A percentile compares a stretch with the other conserved stretches of the same genome.
phyloP scores from a whole-genome alignment of 2,888 invertebrate genomes.

The Eristalinus sepulchralis region DNA sequence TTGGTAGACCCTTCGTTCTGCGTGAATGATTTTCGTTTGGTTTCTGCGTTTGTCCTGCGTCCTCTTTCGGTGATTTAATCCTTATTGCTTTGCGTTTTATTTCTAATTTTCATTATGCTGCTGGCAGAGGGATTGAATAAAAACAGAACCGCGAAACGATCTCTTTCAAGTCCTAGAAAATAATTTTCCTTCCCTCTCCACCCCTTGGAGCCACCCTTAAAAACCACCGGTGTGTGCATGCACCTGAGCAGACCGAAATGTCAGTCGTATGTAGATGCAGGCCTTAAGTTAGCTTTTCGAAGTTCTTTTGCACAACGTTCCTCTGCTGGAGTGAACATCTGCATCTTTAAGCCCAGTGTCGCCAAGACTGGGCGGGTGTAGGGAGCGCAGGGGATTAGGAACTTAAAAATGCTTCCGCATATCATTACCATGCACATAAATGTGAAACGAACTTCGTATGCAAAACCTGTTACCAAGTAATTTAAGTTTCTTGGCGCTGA shows the following conservation, averaged over 20 bases:
- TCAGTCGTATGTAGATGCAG: constrained; percentile 42
- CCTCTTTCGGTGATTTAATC: constrained; percentile 51
- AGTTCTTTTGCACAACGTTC: not conserved
- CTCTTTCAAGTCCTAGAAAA: no score
- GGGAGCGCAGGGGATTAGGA: not conserved
- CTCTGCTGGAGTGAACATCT: not conserved
- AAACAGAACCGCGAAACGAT: constrained; percentile 4
- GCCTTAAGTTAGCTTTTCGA: not conserved
- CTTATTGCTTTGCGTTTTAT: constrained; percentile 2
- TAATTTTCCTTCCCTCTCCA: no score
- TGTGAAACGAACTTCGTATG: constrained; percentile 46
- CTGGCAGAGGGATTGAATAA: constrained; percentile 11
- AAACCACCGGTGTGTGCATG: not conserved
- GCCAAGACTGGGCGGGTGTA: not conserved
- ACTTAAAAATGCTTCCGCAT: constrained; percentile 12
- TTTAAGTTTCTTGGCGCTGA: constrained; percentile 40
- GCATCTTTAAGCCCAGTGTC: constrained; percentile 47
- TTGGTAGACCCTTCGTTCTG: constrained; percentile 58
- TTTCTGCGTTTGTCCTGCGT: not conserved
- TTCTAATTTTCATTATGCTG: constrained; percentile 40
- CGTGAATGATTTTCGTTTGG: constrained; percentile 54
- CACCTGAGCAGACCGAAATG: constrained; percentile 30
- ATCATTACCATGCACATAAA: constrained; percentile 54
- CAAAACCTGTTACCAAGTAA: constrained; percentile 54
- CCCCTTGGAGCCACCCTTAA: no score